phyloP scores from a whole-genome alignment of 2,888 invertebrate species.

The Nemotelus nigrinus region DNA sequence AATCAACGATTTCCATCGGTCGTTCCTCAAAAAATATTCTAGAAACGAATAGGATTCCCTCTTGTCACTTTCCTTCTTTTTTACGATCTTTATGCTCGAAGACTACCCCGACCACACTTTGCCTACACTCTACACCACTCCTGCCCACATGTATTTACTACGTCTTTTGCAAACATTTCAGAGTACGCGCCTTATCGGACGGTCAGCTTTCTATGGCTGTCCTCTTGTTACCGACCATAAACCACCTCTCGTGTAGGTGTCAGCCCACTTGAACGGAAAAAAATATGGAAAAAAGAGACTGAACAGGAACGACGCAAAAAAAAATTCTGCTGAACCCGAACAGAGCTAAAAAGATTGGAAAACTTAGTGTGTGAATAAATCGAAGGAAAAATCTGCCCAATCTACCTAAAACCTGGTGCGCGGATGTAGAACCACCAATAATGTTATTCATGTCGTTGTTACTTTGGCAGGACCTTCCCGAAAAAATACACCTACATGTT shows the following conservation, averaged over 20 bases:
- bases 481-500: too few relatives aligned
- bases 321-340: neutral
- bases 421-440: too few relatives aligned
- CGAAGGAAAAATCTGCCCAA: neutral
- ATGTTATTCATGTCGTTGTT: too few relatives aligned
- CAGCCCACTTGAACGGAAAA: conserved; percentile 5
- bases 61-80: conserved; percentile 29
- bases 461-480: too few relatives aligned
- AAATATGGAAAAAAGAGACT: neutral
- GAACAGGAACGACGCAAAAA: neutral
- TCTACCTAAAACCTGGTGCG: too few relatives aligned
- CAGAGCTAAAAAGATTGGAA: neutral
- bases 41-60: neutral
- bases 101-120: too few relatives aligned
- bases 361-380: neutral
- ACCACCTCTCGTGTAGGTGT: conserved; percentile 5
- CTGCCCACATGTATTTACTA: neutral
- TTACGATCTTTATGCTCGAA: neutral
- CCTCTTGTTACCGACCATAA: neutral
- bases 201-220: conserved; percentile 19
- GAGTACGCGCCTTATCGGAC: conserved; percentile 18
- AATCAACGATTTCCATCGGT: neutral
- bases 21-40: conserved; percentile 6
- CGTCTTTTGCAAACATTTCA: neutral
- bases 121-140: neutral